Base-by-base conservation (phyloP, 2,113 vertebrate species). In the Entelurus aequoreus region DNA sequence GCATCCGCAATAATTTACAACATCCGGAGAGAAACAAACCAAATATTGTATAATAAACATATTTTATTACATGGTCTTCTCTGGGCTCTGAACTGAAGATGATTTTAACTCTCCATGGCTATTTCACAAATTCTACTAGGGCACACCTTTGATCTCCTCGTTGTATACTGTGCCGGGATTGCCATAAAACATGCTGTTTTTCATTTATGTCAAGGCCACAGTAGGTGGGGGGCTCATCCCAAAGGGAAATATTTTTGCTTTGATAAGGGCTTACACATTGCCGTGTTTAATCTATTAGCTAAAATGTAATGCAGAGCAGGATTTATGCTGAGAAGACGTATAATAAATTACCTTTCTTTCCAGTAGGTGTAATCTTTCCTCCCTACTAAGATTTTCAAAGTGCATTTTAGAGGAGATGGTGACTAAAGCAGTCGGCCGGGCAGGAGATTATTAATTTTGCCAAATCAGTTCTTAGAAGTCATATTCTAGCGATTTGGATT, bases 11-110 rank as follows among this genome's bases (percentile, higher is more conserved):
- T 48, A 35, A 54, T 70, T 62, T 58, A 52, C 71, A 66, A 69
- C 71, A 75, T 77, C 72, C 68, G 57, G 61, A 64, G 72, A 74
- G 58, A 69, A 74, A 77, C 77, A 69, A 76, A 78, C 63, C 47
- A 77, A 67, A 71, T 74, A 60, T 58, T 82, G 56, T 81, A 79
- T 77, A 81, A 81, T 82, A 58, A 67, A 78, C 73, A 65, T 37
- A 76, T 79, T 76, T 72, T 71, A 79, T 58, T 66, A 64, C 60
- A 65, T 66, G 63, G 38, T 47, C 53, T 63, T 67, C 49, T 61
- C 62, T 63, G 48, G 64, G 65, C 64, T 60, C 47, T 60, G 62
- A 71, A 77, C 44, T 61, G 19, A 67, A 65, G 63, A 68, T 80
- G 73, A 80, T 74, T 71, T 69, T 77, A 75, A 80, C 68, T 62